phyloP scores from a whole-genome alignment of 2,797 vertebrate species.

The Pseudopleuronectes americanus region DNA sequence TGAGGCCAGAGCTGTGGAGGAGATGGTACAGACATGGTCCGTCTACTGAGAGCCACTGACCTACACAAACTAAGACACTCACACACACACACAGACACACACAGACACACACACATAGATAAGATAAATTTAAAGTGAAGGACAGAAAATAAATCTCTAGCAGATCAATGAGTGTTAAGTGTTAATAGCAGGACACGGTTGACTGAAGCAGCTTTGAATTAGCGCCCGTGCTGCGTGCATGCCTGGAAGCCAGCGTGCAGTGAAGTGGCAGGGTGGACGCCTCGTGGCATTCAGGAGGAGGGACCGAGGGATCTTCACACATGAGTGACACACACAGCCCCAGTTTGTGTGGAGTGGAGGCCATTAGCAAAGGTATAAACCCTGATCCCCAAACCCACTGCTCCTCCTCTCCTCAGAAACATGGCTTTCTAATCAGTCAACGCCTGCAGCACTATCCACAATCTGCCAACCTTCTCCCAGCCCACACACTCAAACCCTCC shows the following conservation, averaged over 20 bases:
- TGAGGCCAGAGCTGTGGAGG: conserved; percentile 16
- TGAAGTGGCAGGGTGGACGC: conserved; percentile 31
- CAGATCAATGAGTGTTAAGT: conserved; percentile 46
- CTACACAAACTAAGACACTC: not conserved
- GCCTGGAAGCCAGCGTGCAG: conserved; percentile 25
- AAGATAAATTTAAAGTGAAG: not conserved
- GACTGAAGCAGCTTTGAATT: conserved; percentile 37
- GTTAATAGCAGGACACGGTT: conserved; percentile 38
- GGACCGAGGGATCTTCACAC: conserved; percentile 10
- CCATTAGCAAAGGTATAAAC: conserved; percentile 41
- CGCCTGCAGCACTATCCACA: conserved; percentile 25
- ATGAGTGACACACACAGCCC: conserved; percentile 15
- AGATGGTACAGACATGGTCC: conserved; percentile 42
- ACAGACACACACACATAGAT: not conserved
- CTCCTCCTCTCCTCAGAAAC: conserved; percentile 45
- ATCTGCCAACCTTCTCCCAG: conserved; percentile 37
- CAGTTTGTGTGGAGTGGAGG: conserved; percentile 39
- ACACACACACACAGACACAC: not conserved
- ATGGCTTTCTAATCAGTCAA: conserved; percentile 50
- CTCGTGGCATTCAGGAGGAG: conserved; percentile 23
- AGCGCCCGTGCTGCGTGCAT: conserved; percentile 3
- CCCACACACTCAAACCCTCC: too few relatives aligned
- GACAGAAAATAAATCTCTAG: conserved; percentile 23
- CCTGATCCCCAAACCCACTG: conserved; percentile 43
- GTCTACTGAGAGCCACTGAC: conserved; percentile 44